Evolutionary conservation across 53 echinoderm and acorn worm genomes (phyloP).

Genomic region (Actinopyga echinites): DNA sequence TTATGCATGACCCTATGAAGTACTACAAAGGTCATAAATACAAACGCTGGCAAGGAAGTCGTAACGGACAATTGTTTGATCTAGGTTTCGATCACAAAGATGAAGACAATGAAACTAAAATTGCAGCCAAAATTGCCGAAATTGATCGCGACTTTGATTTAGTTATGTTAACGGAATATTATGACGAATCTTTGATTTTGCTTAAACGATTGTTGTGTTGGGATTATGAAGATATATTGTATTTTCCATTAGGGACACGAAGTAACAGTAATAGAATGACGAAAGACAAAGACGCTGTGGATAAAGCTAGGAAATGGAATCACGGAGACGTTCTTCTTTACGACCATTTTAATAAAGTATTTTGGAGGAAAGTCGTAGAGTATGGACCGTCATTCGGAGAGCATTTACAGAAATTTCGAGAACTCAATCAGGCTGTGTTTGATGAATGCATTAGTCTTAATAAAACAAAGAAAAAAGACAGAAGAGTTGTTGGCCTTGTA

Average conservation of each 20-base stretch:
- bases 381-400: constrained; percentile 69
- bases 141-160: constrained; percentile 54
- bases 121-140: constrained; percentile 42
- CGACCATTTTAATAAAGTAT: constrained; percentile 76
- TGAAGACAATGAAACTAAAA: constrained; percentile 27
- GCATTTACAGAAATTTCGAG: no score
- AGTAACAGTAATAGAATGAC: not conserved
- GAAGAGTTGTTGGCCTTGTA: not conserved
- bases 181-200: no score
- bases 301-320: no score
- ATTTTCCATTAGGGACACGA: constrained; percentile 47
- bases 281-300: constrained; percentile 22
- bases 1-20: constrained; percentile 49
- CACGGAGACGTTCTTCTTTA: no score
- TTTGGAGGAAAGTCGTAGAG: constrained; percentile 66
- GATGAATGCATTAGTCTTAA: constrained; percentile 44
- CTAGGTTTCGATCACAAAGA: constrained; percentile 63
- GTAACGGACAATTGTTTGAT: constrained; percentile 69
- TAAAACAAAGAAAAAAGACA: constrained; percentile 4
- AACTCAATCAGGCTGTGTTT: constrained; percentile 9
- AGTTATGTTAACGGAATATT: constrained; percentile 63
- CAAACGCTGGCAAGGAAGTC: constrained; percentile 51
- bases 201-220: constrained; percentile 58
- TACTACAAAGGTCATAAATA: constrained; percentile 34
- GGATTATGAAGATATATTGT: constrained; percentile 60